These are phyloP conservation scores for Sander lucioperca DNA, from an alignment of 2,113 vertebrate species.

Conservation along the genomic window DNA sequence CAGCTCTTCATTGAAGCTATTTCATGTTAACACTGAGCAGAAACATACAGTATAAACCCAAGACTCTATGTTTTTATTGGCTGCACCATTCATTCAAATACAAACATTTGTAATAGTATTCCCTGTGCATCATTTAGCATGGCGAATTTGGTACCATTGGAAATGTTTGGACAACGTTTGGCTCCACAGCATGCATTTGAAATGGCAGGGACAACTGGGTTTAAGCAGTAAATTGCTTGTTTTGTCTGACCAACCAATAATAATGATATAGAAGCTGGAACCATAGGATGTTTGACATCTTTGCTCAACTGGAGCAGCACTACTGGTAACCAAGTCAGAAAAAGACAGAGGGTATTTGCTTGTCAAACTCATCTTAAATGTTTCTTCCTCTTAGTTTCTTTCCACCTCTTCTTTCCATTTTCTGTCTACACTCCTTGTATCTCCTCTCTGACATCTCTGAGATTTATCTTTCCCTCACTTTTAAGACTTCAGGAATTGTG, in stretches of 20 bases:
- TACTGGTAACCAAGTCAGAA: neutral
- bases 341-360: neutral
- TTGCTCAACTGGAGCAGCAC: neutral
- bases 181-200: too few relatives aligned
- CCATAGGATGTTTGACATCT: neutral
- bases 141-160: neutral
- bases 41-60: neutral
- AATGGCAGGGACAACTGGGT: too few relatives aligned
- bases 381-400: neutral
- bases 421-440: slow-evolving; percentile 11
- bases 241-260: neutral
- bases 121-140: neutral
- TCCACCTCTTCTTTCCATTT: slow-evolving; percentile 5
- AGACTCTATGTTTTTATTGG: neutral
- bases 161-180: too few relatives aligned
- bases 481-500: slow-evolving; percentile 59
- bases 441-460: slow-evolving; percentile 26
- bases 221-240: neutral
- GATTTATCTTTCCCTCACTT: slow-evolving; percentile 62
- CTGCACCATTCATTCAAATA: neutral
- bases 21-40: neutral
- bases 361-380: neutral
- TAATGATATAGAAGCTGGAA: neutral
- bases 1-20: neutral
- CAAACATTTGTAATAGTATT: neutral